Evolutionary conservation across 2,113 vertebrate species (phyloP), one percentile per base, ranked within the genome.

Genomic region (Actinemys pallida): DNA sequence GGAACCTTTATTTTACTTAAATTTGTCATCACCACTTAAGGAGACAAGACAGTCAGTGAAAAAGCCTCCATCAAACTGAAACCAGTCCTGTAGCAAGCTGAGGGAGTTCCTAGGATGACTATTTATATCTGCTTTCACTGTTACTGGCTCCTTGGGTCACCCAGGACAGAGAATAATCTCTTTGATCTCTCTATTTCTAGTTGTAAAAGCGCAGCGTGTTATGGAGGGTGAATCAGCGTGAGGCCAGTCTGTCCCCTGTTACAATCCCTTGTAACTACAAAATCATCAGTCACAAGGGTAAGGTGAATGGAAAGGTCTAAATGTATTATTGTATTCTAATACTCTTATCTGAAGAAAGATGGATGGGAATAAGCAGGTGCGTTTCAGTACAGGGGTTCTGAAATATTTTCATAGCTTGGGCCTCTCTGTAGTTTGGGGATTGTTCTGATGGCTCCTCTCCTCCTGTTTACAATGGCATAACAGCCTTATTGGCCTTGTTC

Each of bases 111-210:
- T 83, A 92, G 84, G 84, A 76, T 17, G 35, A 19, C 65, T 90
- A 8, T 93, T 95, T 96, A 35, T 96, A 82, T 92, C 95, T 95
- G 94, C 91, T 97, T 94, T 96, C 82, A 53, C 93, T 96, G 96
- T 90, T 83, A 19, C 86, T 93, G 95, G 65, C 25, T 90, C n/a
- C 75, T 92, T 19, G 4, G 87, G 89, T 91, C 93, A 88, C 91
- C 92, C 93, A 90, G 94, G 92, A 96, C 79, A 95, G 87, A 90
- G 80, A 95, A 95, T 97, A 96, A 96, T 96, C 89, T 96, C 92
- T 87, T 92, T 96, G 92, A 97, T 94, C 95, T 76, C n/a, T 95
- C 89, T 96, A 95, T 97, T 97, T 96, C 97, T 94, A 93, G 95
- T 95, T 95, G 94, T 93, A 95, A 95, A 91, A 95, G 88, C 39